Evolutionary conservation across 1,140 invertebrate genomes (phyloP), one percentile per base, ranked within the genome.

Genomic region (Drosophila lacertosa): DNA sequence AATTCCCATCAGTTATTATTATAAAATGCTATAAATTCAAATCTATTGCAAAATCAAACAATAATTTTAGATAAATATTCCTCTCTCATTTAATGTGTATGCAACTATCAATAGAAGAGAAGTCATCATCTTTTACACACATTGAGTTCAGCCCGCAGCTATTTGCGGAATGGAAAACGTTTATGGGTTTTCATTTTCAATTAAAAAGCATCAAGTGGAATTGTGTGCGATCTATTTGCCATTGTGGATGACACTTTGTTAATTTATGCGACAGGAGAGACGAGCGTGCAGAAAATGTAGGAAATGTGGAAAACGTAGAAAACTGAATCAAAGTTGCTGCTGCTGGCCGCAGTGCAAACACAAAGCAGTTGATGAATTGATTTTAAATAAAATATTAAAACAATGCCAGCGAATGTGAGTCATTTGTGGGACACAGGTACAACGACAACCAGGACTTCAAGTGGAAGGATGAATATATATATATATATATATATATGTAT

Each of bases 371-470:
- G 81, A 81, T 86, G 73, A 75, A 84, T 84, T 84, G 60, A 32
- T 59, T 74, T 86, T 77, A 63, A 74, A 86, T 88, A 82, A 88
- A 77, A 71, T 81, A 88, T 86, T 86, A 62, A 86, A 77, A 74
- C 65, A 88, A 77, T 67, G 48, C 26, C 26, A 32, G 3, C 13
- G 33, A 29, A 20, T 37, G 15, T 10, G 65, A 51, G 9, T 59
- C 54, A 59, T 29, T 53, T 29, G 39, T 37, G 20, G 11, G 11
- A 10, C 22, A 22, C 20, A 22, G 18, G 13, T 18, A 22, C 0
- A 45, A 15, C 44, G 22, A 5, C 22, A 24, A 26, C 6, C 1
- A 39, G 7, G n/a, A 35, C 10, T 18, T 11, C 18, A 15, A 35
- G 60, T 13, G 2, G 3, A 29, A 33, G 75, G 0, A 29, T 50